Conservation (phyloP, 2,888 invertebrate genomes). For the Diadegma fenestrale region DNA sequence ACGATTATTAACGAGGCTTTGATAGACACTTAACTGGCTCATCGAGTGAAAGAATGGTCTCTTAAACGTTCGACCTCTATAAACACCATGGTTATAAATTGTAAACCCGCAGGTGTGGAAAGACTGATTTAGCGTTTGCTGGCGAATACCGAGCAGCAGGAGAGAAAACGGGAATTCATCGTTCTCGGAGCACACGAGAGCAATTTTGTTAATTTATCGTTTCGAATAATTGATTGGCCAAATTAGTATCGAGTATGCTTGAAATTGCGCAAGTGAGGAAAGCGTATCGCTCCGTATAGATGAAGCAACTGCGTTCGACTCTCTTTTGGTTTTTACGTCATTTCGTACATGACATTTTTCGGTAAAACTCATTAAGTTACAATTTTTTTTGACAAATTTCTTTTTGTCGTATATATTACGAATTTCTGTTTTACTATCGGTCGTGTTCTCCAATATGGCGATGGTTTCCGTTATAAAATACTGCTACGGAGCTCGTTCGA, state of each 20-base stretch:
- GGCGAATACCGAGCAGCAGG: conserved; percentile 21
- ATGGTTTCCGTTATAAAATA: conserved; percentile 47
- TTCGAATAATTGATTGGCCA: conserved; percentile 26
- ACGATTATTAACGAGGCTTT: conserved; percentile 68
- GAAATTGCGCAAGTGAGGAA: conserved; percentile 20
- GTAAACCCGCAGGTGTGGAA: conserved; percentile 72
- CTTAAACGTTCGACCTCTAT: conserved; percentile 63
- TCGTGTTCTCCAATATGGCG: conserved; percentile 30
- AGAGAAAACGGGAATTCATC: conserved; percentile 61
- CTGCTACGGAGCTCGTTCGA: background rate
- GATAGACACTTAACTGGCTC: conserved; percentile 57
- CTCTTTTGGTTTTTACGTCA: background rate
- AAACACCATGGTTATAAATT: conserved; percentile 70
- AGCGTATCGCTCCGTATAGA: background rate
- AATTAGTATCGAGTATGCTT: conserved; percentile 16
- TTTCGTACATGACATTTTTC: background rate
- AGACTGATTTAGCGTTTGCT: conserved; percentile 71
- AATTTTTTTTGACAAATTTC: background rate
- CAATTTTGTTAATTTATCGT: conserved; percentile 25
- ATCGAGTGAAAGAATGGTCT: conserved; percentile 52
- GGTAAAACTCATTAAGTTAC: background rate
- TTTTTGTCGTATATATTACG: background rate
- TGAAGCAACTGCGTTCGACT: background rate
- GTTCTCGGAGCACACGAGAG: conserved; percentile 44
- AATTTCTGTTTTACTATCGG: background rate